A percentile compares a stretch with the other conserved stretches of the same genome.
phyloP scores from a whole-genome alignment of 2,113 vertebrate genomes.

The Lutjanus erythropterus region DNA sequence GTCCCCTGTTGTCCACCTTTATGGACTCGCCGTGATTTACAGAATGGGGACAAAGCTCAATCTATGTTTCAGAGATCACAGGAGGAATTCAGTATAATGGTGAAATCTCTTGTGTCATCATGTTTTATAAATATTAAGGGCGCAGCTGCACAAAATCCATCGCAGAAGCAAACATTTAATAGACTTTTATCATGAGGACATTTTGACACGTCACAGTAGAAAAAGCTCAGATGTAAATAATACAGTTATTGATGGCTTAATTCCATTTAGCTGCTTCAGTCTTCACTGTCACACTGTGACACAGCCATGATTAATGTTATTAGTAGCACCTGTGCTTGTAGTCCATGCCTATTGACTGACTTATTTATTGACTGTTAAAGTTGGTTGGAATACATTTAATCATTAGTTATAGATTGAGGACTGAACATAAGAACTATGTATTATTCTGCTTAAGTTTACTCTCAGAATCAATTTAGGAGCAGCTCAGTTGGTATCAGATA shows the following conservation, averaged over 20 bases:
- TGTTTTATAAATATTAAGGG: not conserved
- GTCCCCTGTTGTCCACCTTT: not conserved
- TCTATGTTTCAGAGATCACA: slow-evolving; percentile 1
- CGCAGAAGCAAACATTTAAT: not conserved
- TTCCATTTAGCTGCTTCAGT: not conserved
- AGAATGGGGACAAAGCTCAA: slow-evolving; percentile 22
- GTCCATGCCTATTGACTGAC: not conserved
- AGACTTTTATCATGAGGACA: not conserved
- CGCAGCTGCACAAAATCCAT: not conserved
- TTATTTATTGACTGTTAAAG: not conserved
- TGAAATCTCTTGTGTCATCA: not conserved
- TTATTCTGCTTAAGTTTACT: too few relatives aligned
- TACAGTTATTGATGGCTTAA: not conserved
- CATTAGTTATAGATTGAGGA: too few relatives aligned
- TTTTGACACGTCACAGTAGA: not conserved
- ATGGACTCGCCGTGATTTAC: not conserved
- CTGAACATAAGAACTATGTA: too few relatives aligned
- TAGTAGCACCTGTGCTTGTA: not conserved
- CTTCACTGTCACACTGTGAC: too few relatives aligned
- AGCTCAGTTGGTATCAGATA: not conserved
- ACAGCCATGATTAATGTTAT: too few relatives aligned
- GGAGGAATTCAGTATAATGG: not conserved
- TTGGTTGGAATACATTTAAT: not conserved
- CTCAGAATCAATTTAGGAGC: too few relatives aligned
- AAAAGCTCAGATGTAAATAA: not conserved